Base-by-base conservation (phyloP, 1,140 invertebrate species). In the Helicoverpa armigera region DNA sequence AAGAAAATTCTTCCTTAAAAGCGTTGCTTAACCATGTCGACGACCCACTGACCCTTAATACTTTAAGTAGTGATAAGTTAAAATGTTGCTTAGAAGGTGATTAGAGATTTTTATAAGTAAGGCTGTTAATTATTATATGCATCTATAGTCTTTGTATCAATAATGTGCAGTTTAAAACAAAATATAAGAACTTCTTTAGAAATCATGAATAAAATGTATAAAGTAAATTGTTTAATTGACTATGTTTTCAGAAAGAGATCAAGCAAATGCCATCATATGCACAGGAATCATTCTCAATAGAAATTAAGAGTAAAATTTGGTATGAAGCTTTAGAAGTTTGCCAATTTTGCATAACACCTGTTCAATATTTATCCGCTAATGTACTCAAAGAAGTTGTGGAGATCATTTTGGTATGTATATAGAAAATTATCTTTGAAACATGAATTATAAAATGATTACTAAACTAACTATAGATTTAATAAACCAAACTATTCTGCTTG, bases 351-450 rank as follows among this genome's bases (percentile, higher is more conserved):
- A 88, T 94, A 1, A 91, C 86, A 60, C 82, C 82, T 43, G 73
- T 79, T 14, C 89, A 94, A 67, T 94, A 92, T 82, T 83, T 94
- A 14, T 90, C 92, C 23, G 85, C 83, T 23, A 85, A 88, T 84
- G 79, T 94, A 1, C 82, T 95, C 2, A 89, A 87, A 81, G 83
- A 89, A 79, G 82, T 95, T 76, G 86, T 93, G 12, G 90, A 92
- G 88, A 95, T 95, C 70, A 92, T 94, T 35, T 73, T 95, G 89
- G 94, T 95, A 90, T 90, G 60, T 89, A 78, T 79, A 54, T 72
- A 69, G 76, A 73, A 74, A 82, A 82, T 70, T 51, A 54, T 43
- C 35, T 43, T 43, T 7, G 3, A 43, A 43, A 9, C 35, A 7
- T 43, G 35, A 43, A 43, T 5, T 35, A 35, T 35, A 35, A 3